These are phyloP conservation scores for Hemichromis elongatus DNA, from an alignment of 2,113 vertebrate species.

Conservation along the genomic window DNA sequence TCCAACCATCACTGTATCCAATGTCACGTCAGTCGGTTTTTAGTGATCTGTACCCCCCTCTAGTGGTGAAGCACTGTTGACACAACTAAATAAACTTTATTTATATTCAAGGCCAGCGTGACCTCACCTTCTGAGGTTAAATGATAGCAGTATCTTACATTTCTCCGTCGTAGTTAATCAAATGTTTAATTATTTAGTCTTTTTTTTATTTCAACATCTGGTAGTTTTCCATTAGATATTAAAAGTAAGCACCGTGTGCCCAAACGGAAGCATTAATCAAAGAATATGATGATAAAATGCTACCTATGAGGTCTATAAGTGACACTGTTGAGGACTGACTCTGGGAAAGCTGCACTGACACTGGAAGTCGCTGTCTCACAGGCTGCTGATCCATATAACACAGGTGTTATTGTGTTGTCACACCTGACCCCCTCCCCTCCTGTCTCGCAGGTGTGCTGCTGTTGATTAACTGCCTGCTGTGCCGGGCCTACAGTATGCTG, in stretches of 20 bases:
- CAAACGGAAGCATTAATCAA: background rate
- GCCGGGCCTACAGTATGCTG: constrained; percentile 75
- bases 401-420: constrained; percentile 49
- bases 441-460: constrained; percentile 73
- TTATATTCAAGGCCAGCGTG: background rate
- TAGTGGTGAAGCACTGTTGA: constrained; percentile 13
- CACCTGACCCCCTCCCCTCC: constrained; percentile 16
- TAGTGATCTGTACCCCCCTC: constrained; percentile 15
- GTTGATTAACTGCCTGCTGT: constrained; percentile 73
- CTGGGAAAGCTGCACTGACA: background rate
- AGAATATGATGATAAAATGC: background rate
- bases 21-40: background rate
- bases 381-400: constrained; percentile 36
- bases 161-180: background rate
- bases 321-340: background rate
- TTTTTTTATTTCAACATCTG: background rate
- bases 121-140: background rate
- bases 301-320: background rate
- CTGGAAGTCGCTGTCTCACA: background rate
- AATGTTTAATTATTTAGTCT: background rate
- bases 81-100: background rate
- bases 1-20: background rate
- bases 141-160: background rate
- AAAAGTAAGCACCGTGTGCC: background rate
- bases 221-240: background rate